Percentiles rank a stretch among this genome's conserved stretches.
Evolutionary conservation across 92 coral and sea anemone genomes (phyloP).

Genomic region (Porites rus): DNA sequence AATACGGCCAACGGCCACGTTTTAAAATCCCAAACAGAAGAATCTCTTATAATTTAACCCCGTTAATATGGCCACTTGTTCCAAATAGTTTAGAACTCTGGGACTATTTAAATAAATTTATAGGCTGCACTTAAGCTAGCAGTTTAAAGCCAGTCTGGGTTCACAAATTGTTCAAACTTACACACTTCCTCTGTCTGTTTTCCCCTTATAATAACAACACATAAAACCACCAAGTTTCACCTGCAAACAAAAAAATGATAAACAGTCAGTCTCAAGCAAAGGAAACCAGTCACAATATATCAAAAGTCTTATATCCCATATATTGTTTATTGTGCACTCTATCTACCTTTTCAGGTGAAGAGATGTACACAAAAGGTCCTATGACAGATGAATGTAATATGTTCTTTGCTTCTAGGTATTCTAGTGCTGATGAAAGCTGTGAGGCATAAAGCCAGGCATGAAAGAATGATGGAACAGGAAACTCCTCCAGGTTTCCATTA

Average conservation of each 20-base stretch:
- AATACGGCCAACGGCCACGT: no score
- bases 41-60: no score
- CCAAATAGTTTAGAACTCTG: no score
- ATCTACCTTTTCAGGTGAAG: constrained; percentile 28
- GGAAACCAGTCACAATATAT: background rate
- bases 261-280: background rate
- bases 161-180: constrained; percentile 5
- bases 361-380: constrained; percentile 34
- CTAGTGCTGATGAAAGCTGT: constrained; percentile 50
- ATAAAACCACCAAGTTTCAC: constrained; percentile 47
- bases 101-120: no score
- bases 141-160: no score
- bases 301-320: background rate
- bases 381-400: constrained; percentile 27
- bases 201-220: constrained; percentile 37
- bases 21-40: no score
- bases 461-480: constrained; percentile 31
- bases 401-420: constrained; percentile 18
- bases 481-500: constrained; percentile 36
- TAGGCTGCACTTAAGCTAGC: no score
- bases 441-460: constrained; percentile 56
- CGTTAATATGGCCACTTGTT: no score
- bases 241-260: background rate
- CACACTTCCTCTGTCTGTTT: constrained; percentile 4
- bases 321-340: background rate